Conservation (phyloP, 2,113 vertebrate genomes). For the Alligator mississippiensis region DNA sequence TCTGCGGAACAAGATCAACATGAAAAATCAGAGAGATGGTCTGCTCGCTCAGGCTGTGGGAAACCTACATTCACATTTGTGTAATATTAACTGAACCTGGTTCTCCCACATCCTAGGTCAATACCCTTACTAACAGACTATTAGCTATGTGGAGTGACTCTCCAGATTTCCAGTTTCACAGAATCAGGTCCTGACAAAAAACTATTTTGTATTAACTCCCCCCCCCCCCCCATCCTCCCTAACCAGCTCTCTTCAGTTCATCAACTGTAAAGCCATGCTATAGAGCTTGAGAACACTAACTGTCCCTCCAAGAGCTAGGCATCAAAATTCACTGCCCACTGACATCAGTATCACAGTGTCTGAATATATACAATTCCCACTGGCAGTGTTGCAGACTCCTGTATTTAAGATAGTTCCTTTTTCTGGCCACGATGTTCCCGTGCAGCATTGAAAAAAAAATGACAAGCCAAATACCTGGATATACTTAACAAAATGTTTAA, state of each 20-base stretch:
- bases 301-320: background rate
- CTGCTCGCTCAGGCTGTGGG: background rate
- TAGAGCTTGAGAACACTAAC: background rate
- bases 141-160: background rate
- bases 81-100: background rate
- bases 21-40: background rate
- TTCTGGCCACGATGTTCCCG: background rate
- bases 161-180: background rate
- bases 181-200: background rate
- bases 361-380: background rate
- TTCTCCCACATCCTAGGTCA: background rate
- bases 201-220: background rate
- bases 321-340: background rate
- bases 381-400: background rate
- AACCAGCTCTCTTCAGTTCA: background rate
- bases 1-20: background rate
- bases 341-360: background rate
- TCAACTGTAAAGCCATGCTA: background rate
- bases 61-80: background rate
- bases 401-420: background rate
- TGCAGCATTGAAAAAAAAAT: background rate
- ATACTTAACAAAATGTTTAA: background rate
- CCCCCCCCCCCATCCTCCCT: too few species aligned
- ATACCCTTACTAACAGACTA: background rate
- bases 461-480: background rate